phyloP scores from a whole-genome alignment of 2,888 invertebrate species.

The Drosophila mimica region DNA sequence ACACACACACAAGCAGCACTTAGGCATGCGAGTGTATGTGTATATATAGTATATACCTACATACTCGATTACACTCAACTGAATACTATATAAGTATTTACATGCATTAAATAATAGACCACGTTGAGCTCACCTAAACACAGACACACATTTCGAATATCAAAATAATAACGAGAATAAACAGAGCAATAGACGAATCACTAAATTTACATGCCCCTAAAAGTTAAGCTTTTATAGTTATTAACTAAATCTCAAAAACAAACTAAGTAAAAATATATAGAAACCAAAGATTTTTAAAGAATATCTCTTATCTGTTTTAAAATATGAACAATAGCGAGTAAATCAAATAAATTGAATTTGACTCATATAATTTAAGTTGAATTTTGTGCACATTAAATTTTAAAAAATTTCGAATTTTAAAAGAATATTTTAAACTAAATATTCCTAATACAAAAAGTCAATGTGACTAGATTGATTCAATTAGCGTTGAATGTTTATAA shows the following conservation, averaged over 20 bases:
- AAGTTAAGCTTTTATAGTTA: not conserved
- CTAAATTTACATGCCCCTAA: slow-evolving; percentile 8
- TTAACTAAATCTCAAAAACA: slow-evolving; percentile 1
- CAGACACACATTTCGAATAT: slow-evolving; percentile 35
- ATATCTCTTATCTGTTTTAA: not conserved
- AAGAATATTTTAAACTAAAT: not conserved
- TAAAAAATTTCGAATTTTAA: not conserved
- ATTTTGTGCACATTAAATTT: not conserved
- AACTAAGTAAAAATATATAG: not conserved
- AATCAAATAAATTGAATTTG: not conserved
- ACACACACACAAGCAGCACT: slow-evolving; percentile 1
- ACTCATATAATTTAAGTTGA: not conserved
- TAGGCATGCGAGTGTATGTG: not conserved
- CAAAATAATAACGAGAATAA: slow-evolving; percentile 49
- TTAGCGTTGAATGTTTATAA: not conserved
- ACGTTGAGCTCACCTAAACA: slow-evolving; percentile 51
- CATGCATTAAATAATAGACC: slow-evolving; percentile 63
- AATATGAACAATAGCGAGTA: not conserved
- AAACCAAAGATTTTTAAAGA: not conserved
- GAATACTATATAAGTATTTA: slow-evolving; percentile 22
- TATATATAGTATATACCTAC: not conserved
- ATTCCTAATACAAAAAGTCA: not conserved
- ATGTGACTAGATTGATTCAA: not conserved
- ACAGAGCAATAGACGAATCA: slow-evolving; percentile 1
- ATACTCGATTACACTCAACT: slow-evolving; percentile 17